Base-by-base conservation (phyloP, 2,797 vertebrate species). In the Urocyon cinereoargenteus region DNA sequence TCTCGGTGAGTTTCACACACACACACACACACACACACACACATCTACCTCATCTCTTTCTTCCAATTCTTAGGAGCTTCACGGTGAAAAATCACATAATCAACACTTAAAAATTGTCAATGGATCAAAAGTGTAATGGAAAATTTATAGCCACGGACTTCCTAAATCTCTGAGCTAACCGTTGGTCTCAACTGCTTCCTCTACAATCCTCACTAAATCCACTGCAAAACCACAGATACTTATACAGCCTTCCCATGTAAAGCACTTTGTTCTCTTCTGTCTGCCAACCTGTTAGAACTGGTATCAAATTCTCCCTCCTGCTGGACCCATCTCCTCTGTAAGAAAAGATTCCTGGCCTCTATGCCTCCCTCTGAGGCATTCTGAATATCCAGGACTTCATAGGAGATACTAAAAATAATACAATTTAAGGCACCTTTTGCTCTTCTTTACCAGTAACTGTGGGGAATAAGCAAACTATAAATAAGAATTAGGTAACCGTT, bases 361-460 rank as follows among this genome's bases (percentile, higher is more conserved):
- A 15, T 36, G 85, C 53, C 51, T 64, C 86, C 31, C 49, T 64
- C 24, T 64, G 31, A 57, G 57, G 49, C 55, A 51, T 10, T 93
- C 92, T 81, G 49, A 92, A 64, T 59, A 40, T 45, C 70, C 34
- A 45, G 8, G 49, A 28, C 73, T 95, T 78, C 45, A 75, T 0
- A 68, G 77, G 81, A 61, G 70, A 78, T 55, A 4, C 90, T 90
- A 95, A 93, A 97, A 95, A 92, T 59, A 93, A 51, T 36, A 81
- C 40, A 87, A 78, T 68, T 57, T 40, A 92, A 97, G 87, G 31
- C 26, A 89, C 26, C 49, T 61, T 84, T 73, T 86, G 31, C 55
- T 94, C 28, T 57, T 89, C 31, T 93, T 72, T 57, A 64, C 34
- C 75, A 62, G 70, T 59, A 82, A 70, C 70, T 57, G n/a, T 78